Conservation (phyloP, 2,797 vertebrate genomes). For the Enteromius radiatus region DNA sequence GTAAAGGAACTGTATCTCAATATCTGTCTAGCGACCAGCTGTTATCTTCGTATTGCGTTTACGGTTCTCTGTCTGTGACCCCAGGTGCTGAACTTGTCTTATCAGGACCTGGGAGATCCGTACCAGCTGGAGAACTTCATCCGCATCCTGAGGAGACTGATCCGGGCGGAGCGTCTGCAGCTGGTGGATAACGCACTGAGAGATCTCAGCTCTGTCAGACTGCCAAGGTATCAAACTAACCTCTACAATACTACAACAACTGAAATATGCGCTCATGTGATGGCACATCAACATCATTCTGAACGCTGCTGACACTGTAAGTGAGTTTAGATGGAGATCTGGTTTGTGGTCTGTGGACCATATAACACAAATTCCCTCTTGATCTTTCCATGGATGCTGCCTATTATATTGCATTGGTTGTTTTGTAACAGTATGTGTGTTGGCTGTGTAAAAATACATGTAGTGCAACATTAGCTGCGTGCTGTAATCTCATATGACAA, state of each 20-base stretch:
- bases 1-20: too few species aligned
- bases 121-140: conserved; percentile 89
- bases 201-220: conserved; percentile 87
- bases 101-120: conserved; percentile 89
- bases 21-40: background rate
- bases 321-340: background rate
- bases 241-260: background rate
- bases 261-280: background rate
- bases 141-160: conserved; percentile 87
- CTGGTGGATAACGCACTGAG: conserved; percentile 88
- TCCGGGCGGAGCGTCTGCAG: conserved; percentile 90
- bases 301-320: background rate
- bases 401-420: conserved; percentile 21
- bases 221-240: conserved; percentile 85
- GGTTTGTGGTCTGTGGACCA: background rate
- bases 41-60: background rate
- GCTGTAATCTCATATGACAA: conserved; percentile 17
- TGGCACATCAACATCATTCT: background rate
- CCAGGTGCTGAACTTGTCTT: conserved; percentile 92
- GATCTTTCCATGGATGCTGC: background rate
- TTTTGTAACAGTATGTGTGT: conserved; percentile 21
- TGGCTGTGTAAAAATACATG: conserved; percentile 37
- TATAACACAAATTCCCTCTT: background rate
- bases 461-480: conserved; percentile 27
- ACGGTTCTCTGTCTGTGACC: conserved; percentile 30